Percentiles rank a stretch among this genome's conserved stretches.
phyloP scores from a whole-genome alignment of 2,888 invertebrate genomes.

The Polydesmus complanatus region DNA sequence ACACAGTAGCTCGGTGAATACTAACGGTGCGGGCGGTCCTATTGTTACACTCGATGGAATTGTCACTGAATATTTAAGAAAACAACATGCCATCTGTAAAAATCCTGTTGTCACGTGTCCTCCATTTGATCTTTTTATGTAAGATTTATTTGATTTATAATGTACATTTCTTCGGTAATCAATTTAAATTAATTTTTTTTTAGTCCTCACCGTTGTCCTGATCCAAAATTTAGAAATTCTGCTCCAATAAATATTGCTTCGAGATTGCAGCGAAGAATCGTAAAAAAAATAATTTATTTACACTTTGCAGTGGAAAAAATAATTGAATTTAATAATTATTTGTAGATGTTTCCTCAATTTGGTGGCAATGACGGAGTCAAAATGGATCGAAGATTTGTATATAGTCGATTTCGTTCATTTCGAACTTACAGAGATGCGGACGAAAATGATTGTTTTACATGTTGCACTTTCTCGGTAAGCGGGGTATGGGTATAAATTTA shows the following conservation, averaged over 20 bases:
- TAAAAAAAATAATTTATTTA: no score
- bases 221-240: conserved; percentile 53
- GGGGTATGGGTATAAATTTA: not conserved
- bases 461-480: conserved; percentile 48
- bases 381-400: conserved; percentile 66
- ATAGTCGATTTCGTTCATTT: conserved; percentile 64
- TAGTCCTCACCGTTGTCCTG: conserved; percentile 92
- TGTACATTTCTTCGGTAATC: not conserved
- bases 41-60: conserved; percentile 71
- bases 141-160: conserved; percentile 29
- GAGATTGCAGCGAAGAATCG: conserved; percentile 42
- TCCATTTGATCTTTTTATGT: conserved; percentile 83
- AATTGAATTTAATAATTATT: not conserved
- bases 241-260: conserved; percentile 58
- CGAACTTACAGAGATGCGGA: conserved; percentile 51
- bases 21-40: conserved; percentile 24
- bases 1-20: conserved; percentile 26
- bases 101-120: conserved; percentile 97
- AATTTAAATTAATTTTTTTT: conserved; percentile 14
- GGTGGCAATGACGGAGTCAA: conserved; percentile 43
- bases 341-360: conserved; percentile 32
- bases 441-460: conserved; percentile 59
- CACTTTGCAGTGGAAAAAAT: not conserved
- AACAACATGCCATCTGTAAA: conserved; percentile 94
- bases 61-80: conserved; percentile 88